Base-by-base conservation (phyloP, 2,797 vertebrate species). In the Galago senegalensis region DNA sequence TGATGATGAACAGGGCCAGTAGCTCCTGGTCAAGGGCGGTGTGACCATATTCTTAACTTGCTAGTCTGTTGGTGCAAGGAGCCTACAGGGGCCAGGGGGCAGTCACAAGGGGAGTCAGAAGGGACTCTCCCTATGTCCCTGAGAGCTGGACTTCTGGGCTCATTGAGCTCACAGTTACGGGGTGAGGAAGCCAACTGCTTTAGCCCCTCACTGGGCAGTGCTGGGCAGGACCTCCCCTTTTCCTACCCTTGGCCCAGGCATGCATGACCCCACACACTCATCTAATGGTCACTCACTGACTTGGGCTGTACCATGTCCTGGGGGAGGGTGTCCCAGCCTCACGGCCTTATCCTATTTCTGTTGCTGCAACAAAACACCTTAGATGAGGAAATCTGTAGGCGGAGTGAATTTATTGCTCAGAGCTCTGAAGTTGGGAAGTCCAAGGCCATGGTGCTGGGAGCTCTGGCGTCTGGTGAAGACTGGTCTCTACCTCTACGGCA, bases 181-280 rank as follows among this genome's bases (percentile, higher is more conserved):
- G 40, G 53, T 7, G 7, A 12, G 21, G 37, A 31, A 2, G 18
- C 29, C 25, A 0, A 16, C 49, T 27, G 58, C 3, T 31, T 29
- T 31, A 53, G 49, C 37, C 12, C 2, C 5, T 6, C 5, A 0
- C 13, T 0, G 23, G 27, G 10, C 3, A 7, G 9, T 5, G 23
- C 2, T 5, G 23, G 46, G 70, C 2, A 0, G 29, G 37, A 0
- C n/a, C 23, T 18, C 10, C 46, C 29, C 5, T 5, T 11, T 67
- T 25, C n/a, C 23, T 2, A 3, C 31, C 11, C 16, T 16, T 31
- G 16, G 16, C 37, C 23, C 37, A 2, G 1, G 11, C 34, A 4
- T 16, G 9, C 18, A 53, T 53, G 49, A 53, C 49, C 49, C 49
- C 65, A 25, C 0, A 5, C 21, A 4, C 2, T n/a, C 31, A 23